Conservation (phyloP, 92 coral and sea anemone genomes). For the Anthopleura xanthogrammica region DNA sequence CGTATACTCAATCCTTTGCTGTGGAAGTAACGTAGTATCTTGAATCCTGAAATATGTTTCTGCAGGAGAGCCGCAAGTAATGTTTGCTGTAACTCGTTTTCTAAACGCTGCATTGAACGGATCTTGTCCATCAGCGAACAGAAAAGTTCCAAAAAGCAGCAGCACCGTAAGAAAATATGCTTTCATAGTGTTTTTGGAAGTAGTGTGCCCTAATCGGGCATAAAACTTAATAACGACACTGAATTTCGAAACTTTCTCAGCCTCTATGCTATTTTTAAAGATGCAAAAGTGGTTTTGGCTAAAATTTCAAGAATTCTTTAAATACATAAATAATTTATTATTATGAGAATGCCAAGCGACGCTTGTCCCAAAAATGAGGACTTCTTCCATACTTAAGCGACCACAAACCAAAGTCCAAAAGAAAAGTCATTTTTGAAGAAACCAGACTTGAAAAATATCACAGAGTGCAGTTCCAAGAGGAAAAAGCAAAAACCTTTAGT, state of each 20-base stretch:
- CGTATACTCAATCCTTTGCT: slow-evolving; percentile 28
- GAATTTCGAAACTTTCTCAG: neutral
- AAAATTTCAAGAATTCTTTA: neutral
- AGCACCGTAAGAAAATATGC: neutral
- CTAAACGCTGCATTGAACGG: slow-evolving; percentile 58
- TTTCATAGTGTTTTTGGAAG: neutral
- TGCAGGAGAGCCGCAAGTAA: slow-evolving; percentile 83
- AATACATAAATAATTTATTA: slow-evolving; percentile 18
- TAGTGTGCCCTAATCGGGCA: neutral
- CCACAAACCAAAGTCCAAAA: slow-evolving; percentile 7
- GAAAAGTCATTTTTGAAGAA: neutral
- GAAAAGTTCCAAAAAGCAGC: neutral
- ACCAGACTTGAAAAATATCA: too few relatives aligned
- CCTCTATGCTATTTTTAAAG: slow-evolving; percentile 16
- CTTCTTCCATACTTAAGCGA: neutral
- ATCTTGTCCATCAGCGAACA: slow-evolving; percentile 10
- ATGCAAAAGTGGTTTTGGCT: slow-evolving; percentile 9
- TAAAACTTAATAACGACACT: neutral
- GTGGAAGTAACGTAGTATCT: slow-evolving; percentile 20
- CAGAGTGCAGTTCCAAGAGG: too few relatives aligned
- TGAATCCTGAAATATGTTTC: slow-evolving; percentile 70
- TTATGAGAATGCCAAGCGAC: slow-evolving; percentile 10
- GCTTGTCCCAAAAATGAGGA: neutral
- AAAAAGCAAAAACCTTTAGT: too few relatives aligned
- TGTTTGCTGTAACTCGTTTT: slow-evolving; percentile 59